Percentiles rank a stretch among this genome's conserved stretches.
phyloP scores from a whole-genome alignment of 2,888 invertebrate genomes.

The Deilephila elpenor region DNA sequence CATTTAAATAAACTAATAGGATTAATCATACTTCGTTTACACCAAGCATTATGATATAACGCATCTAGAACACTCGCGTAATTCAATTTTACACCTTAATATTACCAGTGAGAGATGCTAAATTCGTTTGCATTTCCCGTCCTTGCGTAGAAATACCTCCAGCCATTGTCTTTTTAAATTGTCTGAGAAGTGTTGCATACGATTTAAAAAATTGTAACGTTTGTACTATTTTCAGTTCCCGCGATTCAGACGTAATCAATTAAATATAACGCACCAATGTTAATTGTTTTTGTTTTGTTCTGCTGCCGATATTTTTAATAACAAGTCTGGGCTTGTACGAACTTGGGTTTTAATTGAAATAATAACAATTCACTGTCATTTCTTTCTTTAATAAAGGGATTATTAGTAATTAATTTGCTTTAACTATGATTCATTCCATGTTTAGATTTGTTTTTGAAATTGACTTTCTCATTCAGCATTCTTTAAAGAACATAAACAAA shows the following conservation, averaged over 20 bases:
- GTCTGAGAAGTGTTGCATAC: conserved; percentile 26
- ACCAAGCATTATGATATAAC: conserved; percentile 25
- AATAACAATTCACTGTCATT: too few species aligned
- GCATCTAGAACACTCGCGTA: neutral
- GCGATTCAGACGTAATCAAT: conserved; percentile 9
- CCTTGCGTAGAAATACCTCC: conserved; percentile 9
- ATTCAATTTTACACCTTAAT: conserved; percentile 4
- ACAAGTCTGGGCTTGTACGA: neutral
- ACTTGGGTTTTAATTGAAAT: too few species aligned
- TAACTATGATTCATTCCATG: too few species aligned
- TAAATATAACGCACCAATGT: conserved; percentile 9
- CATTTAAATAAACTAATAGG: conserved; percentile 23
- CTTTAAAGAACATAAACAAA: too few species aligned
- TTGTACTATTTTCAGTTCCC: conserved; percentile 14
- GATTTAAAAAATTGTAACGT: conserved; percentile 17
- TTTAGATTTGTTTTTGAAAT: too few species aligned
- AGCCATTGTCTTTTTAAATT: conserved; percentile 24
- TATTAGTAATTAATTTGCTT: too few species aligned
- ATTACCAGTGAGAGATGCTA: neutral
- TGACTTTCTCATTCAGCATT: too few species aligned
- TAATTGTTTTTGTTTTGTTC: neutral
- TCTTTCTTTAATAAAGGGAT: too few species aligned
- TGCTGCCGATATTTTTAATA: neutral
- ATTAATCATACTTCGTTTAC: conserved; percentile 27
- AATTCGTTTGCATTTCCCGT: neutral